Percentiles rank a stretch among this genome's conserved stretches.
These are phyloP conservation scores for Danio tinwini DNA, from an alignment of 2,797 vertebrate species.

Conservation along the genomic window DNA sequence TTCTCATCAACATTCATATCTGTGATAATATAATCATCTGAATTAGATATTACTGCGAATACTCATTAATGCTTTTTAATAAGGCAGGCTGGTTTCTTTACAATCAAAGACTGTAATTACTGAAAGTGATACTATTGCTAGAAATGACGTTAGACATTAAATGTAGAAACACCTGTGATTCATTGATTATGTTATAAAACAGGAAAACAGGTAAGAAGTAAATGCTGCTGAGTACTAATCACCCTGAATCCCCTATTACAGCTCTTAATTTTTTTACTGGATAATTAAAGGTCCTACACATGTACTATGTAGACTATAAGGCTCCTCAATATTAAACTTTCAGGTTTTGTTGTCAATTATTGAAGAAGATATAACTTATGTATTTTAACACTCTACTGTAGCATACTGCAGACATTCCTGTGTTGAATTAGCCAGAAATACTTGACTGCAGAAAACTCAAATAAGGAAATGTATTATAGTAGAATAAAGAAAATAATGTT, in stretches of 20 bases:
- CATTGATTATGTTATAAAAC: background rate
- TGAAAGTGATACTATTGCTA: background rate
- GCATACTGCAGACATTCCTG: too few relatives aligned
- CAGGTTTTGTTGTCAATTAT: background rate
- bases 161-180: background rate
- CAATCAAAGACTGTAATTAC: slow-evolving; percentile 23
- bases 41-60: slow-evolving; percentile 45
- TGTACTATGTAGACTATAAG: background rate
- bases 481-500: background rate
- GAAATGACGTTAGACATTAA: slow-evolving; percentile 8
- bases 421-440: background rate
- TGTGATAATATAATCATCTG: slow-evolving; percentile 52
- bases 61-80: slow-evolving; percentile 45
- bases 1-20: slow-evolving; percentile 52
- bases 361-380: background rate
- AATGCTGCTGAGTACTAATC: background rate
- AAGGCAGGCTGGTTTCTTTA: slow-evolving; percentile 21
- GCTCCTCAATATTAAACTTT: background rate
- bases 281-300: background rate
- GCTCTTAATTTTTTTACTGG: slow-evolving; percentile 7
- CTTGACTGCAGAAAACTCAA: background rate
- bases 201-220: too few relatives aligned
- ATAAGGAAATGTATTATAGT: background rate
- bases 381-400: background rate
- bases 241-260: background rate